Evolutionary conservation across 2,113 vertebrate species (phyloP), one percentile per base, ranked within the genome.

Genomic region (Panthera uncia): DNA sequence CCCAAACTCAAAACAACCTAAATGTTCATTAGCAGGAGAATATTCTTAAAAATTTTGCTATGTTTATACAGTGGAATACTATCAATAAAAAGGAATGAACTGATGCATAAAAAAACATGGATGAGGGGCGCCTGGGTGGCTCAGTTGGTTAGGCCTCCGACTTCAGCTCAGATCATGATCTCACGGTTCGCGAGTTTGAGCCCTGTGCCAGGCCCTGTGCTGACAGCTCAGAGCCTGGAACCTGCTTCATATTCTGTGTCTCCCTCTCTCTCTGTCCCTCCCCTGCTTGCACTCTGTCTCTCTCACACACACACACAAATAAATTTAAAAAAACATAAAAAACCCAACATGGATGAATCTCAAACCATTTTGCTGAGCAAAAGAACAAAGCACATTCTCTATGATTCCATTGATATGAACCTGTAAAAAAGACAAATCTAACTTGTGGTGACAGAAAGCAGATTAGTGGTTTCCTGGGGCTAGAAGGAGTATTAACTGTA

Each of bases 331-430:
- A 57, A 57, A 57, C 5, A 57, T 21, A 61, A 61, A 61, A 61
- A 23, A 2, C 57, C 57, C 55, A 78, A 29, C n/a, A 69, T 79
- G 6, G 27, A 88, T 89, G 41, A 84, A 36, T n/a, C 31, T 68
- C 86, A 95, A 96, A 69, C n/a, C 36, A 81, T 80, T 94, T 89
- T 69, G 50, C 23, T 81, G 74, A 95, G 55, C 45, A 79, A 94
- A 91, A 90, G 33, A 95, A 97, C 45, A 50, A 57, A 82, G 6
- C 55, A 61, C 48, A 74, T 66, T 63, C 36, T 57, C 18, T 57
- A 41, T 63, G 69, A 95, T 92, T 94, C 31, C 69, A 88, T 92
- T 71, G 52, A 85, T 65, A 29, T n/a, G 48, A 92, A 90, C 5
- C 14, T 82, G 78, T 89, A 87, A 84, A 87, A 93, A 95, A 29